These are phyloP conservation scores for Bombus breviceps DNA, from an alignment of 1,140 invertebrate species.

Conservation along the genomic window DNA sequence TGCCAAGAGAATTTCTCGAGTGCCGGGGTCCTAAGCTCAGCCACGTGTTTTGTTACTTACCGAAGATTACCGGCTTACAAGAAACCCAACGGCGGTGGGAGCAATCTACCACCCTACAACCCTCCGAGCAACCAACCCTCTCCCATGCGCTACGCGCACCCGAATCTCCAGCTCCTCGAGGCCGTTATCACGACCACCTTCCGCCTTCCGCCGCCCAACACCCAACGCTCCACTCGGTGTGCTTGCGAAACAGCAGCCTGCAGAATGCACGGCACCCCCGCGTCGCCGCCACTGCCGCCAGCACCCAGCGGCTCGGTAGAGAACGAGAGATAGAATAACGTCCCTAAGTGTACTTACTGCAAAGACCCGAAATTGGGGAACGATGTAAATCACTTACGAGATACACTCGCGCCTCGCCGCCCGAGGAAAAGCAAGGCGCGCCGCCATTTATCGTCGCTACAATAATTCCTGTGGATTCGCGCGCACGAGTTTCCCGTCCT, in stretches of 20 bases:
- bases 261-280: constrained; percentile 9
- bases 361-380: constrained; percentile 72
- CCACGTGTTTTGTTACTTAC: constrained; percentile 75
- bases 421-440: constrained; percentile 68
- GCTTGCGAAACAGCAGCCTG: constrained; percentile 51
- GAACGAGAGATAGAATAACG: constrained; percentile 64
- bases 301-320: constrained; percentile 11
- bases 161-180: constrained; percentile 34
- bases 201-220: constrained; percentile 1
- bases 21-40: constrained; percentile 64
- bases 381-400: constrained; percentile 72
- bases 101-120: constrained; percentile 65
- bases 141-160: neutral
- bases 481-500: constrained; percentile 59
- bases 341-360: constrained; percentile 71
- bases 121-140: constrained; percentile 44
- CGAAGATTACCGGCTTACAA: constrained; percentile 76
- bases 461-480: constrained; percentile 67
- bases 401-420: constrained; percentile 60
- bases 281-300: neutral
- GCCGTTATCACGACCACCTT: constrained; percentile 59
- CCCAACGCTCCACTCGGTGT: neutral
- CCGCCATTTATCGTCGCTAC: constrained; percentile 64
- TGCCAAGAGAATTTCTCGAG: constrained; percentile 64
- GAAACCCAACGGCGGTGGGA: constrained; percentile 67